Evolutionary conservation across 1,140 invertebrate species (phyloP).

Genomic region (Pinna nobilis): DNA sequence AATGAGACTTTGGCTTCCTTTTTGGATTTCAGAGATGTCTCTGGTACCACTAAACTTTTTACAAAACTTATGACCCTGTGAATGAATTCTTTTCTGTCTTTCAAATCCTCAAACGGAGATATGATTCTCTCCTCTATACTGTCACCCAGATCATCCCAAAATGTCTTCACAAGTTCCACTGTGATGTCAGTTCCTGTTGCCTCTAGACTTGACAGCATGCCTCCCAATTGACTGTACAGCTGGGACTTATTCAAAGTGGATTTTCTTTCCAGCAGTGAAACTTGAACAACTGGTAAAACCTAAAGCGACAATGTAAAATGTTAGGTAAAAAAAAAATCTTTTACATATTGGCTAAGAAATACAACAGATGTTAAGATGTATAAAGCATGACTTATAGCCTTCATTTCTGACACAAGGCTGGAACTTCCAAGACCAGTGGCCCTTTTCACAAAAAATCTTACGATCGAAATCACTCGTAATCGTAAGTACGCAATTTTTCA

Average conservation of each 20-base stretch:
- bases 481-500: too few relatives aligned
- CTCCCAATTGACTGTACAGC: constrained; percentile 52
- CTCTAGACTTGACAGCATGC: constrained; percentile 46
- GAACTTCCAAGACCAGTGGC: too few relatives aligned
- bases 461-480: too few relatives aligned
- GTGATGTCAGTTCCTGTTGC: background rate
- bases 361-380: too few relatives aligned
- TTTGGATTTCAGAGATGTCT: constrained; percentile 33
- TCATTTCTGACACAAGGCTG: too few relatives aligned
- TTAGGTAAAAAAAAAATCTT: background rate
- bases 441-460: too few relatives aligned
- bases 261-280: constrained; percentile 58
- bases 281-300: constrained; percentile 61
- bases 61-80: constrained; percentile 45
- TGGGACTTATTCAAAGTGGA: constrained; percentile 55
- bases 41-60: constrained; percentile 42
- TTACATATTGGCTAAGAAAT: background rate
- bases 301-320: constrained; percentile 40
- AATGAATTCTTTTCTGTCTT: constrained; percentile 32
- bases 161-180: constrained; percentile 10
- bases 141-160: constrained; percentile 52
- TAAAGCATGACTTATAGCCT: too few relatives aligned
- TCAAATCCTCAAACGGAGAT: background rate
- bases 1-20: constrained; percentile 44
- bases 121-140: constrained; percentile 38